A percentile compares a stretch with the other conserved stretches of the same genome.
phyloP scores from a whole-genome alignment of 1,140 invertebrate genomes.

The Diorhabda carinulata region DNA sequence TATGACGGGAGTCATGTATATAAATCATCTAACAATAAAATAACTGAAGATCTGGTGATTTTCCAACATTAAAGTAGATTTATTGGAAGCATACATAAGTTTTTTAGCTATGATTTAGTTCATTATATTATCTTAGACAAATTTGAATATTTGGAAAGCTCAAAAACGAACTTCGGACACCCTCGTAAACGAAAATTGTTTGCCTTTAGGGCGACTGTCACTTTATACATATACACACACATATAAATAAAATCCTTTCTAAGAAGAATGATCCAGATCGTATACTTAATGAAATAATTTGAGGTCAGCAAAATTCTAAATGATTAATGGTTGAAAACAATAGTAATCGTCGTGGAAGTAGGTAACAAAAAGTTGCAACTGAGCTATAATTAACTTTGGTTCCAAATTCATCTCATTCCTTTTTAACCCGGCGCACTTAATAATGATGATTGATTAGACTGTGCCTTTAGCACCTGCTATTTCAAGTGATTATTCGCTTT shows the following conservation, averaged over 20 bases:
- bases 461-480: constrained; percentile 13
- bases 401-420: constrained; percentile 10
- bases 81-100: no score
- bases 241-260: constrained; percentile 11
- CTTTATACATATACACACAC: background rate
- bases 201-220: constrained; percentile 1
- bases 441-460: constrained; percentile 17
- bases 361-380: constrained; percentile 15
- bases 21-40: no score
- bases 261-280: constrained; percentile 4
- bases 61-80: no score
- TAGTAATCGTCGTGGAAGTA: constrained; percentile 12
- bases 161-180: no score
- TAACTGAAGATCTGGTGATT: no score
- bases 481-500: constrained; percentile 4
- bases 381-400: constrained; percentile 14
- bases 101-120: no score
- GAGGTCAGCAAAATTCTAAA: constrained; percentile 10
- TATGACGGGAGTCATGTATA: no score
- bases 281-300: constrained; percentile 9
- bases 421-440: background rate
- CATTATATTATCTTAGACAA: no score
- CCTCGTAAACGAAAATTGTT: background rate
- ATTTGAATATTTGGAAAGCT: no score
- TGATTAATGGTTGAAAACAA: constrained; percentile 15